Conservation (phyloP, 2,113 vertebrate species). For the Bothrops jararaca region DNA sequence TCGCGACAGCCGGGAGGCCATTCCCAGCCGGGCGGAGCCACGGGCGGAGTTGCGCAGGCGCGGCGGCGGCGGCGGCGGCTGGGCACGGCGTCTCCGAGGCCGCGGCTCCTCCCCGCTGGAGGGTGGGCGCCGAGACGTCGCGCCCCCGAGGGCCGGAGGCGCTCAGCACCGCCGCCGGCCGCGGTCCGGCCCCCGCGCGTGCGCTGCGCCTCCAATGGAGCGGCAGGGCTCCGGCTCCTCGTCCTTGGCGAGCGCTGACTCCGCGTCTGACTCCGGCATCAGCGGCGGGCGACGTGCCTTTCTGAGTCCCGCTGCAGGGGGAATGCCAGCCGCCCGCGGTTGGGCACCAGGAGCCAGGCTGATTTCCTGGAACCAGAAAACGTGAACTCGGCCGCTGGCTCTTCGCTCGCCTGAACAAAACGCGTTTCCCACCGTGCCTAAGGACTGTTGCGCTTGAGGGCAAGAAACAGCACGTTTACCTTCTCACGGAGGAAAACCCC, state of each 20-base stretch:
- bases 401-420: background rate
- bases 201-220: background rate
- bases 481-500: background rate
- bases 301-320: background rate
- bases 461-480: background rate
- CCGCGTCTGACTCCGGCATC: too few species aligned
- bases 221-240: too few species aligned
- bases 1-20: conserved; percentile 18
- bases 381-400: background rate
- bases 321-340: background rate
- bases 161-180: background rate
- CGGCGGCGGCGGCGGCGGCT: too few species aligned
- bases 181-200: too few species aligned
- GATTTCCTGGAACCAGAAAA: background rate
- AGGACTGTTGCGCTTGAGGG: background rate
- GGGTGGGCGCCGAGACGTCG: background rate
- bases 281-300: background rate
- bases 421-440: background rate
- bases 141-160: accelerated
- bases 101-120: background rate
- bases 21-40: background rate
- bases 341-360: background rate
- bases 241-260: too few species aligned
- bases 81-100: too few species aligned
- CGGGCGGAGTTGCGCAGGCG: background rate